Evolutionary conservation across 2,888 invertebrate species (phyloP).

Genomic region (Cryptus armator): DNA sequence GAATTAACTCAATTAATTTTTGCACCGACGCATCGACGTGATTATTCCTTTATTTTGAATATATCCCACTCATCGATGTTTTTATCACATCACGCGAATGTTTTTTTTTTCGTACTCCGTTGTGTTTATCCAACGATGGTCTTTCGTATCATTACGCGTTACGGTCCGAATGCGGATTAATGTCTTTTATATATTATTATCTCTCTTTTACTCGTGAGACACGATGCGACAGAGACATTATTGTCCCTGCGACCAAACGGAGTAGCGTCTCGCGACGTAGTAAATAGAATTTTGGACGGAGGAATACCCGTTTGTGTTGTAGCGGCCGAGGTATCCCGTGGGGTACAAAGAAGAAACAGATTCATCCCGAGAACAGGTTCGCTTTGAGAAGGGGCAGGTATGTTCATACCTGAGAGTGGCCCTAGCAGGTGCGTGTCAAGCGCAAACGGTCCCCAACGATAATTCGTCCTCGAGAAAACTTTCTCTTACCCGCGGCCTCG

Average conservation of each 20-base stretch:
- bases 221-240: slow-evolving; percentile 34
- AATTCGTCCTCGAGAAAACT: slow-evolving; percentile 9
- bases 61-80: not conserved
- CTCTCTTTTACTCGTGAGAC: not conserved
- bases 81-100: not conserved
- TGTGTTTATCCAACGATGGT: not conserved
- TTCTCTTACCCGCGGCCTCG: not conserved
- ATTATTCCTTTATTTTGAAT: slow-evolving; percentile 6
- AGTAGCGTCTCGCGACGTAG: slow-evolving; percentile 54
- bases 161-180: not conserved
- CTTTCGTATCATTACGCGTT: not conserved
- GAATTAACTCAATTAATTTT: not conserved
- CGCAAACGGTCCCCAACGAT: slow-evolving; percentile 24
- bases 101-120: not conserved
- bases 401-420: slow-evolving; percentile 63
- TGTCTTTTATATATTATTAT: not conserved
- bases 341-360: slow-evolving; percentile 53
- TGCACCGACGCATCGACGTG: slow-evolving; percentile 11
- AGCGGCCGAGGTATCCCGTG: slow-evolving; percentile 56
- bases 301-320: slow-evolving; percentile 21
- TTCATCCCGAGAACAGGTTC: slow-evolving; percentile 68
- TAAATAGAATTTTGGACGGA: slow-evolving; percentile 36
- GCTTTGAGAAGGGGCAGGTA: slow-evolving; percentile 66
- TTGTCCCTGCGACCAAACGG: slow-evolving; percentile 54
- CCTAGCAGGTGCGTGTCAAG: slow-evolving; percentile 54